Percentiles rank a stretch among this genome's conserved stretches.
phyloP scores from a whole-genome alignment of 2,888 invertebrate genomes.

The Drosophila lacicola region DNA sequence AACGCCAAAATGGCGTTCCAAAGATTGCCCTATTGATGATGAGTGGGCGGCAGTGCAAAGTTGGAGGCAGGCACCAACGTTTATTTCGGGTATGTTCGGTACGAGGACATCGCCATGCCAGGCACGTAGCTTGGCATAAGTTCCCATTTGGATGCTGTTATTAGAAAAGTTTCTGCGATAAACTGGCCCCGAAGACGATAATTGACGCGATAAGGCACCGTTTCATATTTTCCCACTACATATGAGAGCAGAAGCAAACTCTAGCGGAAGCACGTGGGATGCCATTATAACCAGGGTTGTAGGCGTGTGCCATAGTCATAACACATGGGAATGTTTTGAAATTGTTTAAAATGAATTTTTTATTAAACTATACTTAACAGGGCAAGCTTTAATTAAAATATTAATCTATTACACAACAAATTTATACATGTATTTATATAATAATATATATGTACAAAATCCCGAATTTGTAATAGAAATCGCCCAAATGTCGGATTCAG shows the following conservation, averaged over 20 bases:
- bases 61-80: background rate
- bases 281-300: background rate
- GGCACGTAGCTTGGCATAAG: conserved; percentile 75
- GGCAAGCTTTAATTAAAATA: no score
- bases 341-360: background rate
- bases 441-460: no score
- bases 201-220: conserved; percentile 65
- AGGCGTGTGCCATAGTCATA: background rate
- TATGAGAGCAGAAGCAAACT: conserved; percentile 14
- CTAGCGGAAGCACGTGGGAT: conserved; percentile 1
- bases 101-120: conserved; percentile 62
- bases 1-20: conserved; percentile 78
- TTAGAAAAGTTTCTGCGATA: conserved; percentile 75
- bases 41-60: conserved; percentile 26
- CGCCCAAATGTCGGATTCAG: no score
- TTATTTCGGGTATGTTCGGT: conserved; percentile 4
- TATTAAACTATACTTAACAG: no score
- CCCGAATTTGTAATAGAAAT: no score
- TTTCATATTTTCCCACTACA: conserved; percentile 50
- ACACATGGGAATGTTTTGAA: conserved; percentile 9
- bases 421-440: no score
- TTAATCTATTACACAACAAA: no score
- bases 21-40: conserved; percentile 75
- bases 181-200: conserved; percentile 76
- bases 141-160: conserved; percentile 80